Evolutionary conservation across 1,140 invertebrate species (phyloP).

Genomic region (Diachasmimorpha longicaudata): DNA sequence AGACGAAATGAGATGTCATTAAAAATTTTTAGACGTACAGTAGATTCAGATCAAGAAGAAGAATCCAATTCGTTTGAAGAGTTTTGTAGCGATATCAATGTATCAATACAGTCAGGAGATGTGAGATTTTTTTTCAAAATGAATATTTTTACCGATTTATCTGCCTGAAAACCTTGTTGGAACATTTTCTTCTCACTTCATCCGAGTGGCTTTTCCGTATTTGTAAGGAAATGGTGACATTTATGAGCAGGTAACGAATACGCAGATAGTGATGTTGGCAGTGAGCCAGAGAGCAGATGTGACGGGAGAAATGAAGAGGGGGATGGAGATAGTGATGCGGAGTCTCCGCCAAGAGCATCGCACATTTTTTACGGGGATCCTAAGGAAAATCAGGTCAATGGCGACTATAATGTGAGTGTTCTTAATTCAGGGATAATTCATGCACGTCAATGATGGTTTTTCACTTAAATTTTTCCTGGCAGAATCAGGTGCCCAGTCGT

Average conservation of each 20-base stretch:
- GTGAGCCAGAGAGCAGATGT: constrained; percentile 67
- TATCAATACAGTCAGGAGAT: too few relatives aligned
- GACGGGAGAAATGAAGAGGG: constrained; percentile 66
- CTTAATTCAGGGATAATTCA: constrained; percentile 5
- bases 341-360: constrained; percentile 45
- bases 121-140: too few relatives aligned
- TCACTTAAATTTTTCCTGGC: constrained; percentile 19
- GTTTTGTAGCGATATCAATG: too few relatives aligned
- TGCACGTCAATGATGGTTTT: neutral
- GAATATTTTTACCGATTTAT: too few relatives aligned
- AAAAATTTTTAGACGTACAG: too few relatives aligned
- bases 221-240: too few relatives aligned
- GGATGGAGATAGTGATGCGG: constrained; percentile 74
- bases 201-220: neutral
- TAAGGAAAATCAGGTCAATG: constrained; percentile 50
- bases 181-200: too few relatives aligned
- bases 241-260: constrained; percentile 63
- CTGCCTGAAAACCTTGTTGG: too few relatives aligned
- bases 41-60: too few relatives aligned
- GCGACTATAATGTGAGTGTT: constrained; percentile 47
- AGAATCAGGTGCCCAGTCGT: constrained; percentile 53
- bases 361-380: constrained; percentile 37
- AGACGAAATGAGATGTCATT: too few relatives aligned
- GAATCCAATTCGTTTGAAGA: too few relatives aligned
- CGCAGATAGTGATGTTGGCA: constrained; percentile 71